phyloP scores from a whole-genome alignment of 1,140 invertebrate species.

The Maconellicoccus hirsutus region DNA sequence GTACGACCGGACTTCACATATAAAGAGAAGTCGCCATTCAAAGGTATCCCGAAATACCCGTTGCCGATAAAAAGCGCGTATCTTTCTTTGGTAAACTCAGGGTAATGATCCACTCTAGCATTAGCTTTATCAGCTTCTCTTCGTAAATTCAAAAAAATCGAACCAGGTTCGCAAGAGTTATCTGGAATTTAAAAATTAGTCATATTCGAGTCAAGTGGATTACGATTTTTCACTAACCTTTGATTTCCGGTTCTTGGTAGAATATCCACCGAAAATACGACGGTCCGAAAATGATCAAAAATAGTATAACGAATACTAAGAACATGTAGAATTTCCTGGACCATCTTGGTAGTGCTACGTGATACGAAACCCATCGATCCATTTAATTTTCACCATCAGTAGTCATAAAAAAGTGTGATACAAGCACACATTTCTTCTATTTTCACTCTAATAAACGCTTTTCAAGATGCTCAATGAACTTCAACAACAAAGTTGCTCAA shows the following conservation, averaged over 20 bases:
- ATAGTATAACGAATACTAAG: neutral
- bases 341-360: slow-evolving; percentile 12
- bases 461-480: no score
- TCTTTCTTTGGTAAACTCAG: neutral
- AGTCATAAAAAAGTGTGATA: no score
- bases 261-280: slow-evolving; percentile 4
- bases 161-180: neutral
- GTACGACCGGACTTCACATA: slow-evolving; percentile 58
- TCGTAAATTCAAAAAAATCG: neutral
- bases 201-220: no score
- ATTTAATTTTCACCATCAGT: slow-evolving; percentile 17
- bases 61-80: slow-evolving; percentile 54
- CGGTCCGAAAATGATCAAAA: slow-evolving; percentile 5
- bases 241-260: neutral
- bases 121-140: slow-evolving; percentile 7
- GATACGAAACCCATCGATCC: slow-evolving; percentile 13
- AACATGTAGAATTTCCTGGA: neutral
- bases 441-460: no score
- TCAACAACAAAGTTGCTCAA: no score
- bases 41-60: slow-evolving; percentile 54
- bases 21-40: slow-evolving; percentile 50
- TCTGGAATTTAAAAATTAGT: neutral
- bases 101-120: neutral
- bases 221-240: neutral
- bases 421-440: no score